Percentiles rank a stretch among this genome's conserved stretches.
These are phyloP conservation scores for Eremophila alpestris DNA, from an alignment of 2,797 vertebrate genomes.

Conservation along the genomic window DNA sequence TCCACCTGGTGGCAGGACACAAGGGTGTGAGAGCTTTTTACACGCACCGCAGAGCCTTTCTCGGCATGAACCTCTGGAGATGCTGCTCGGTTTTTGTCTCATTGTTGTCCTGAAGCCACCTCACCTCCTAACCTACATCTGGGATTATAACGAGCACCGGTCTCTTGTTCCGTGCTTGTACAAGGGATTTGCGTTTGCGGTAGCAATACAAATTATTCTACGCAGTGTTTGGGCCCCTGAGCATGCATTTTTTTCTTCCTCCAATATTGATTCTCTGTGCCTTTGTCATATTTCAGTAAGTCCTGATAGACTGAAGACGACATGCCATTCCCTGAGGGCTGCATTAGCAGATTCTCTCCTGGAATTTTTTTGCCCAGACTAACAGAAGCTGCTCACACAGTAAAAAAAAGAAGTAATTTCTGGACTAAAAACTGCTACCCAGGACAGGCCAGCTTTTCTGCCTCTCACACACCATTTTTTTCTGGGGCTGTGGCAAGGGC, in stretches of 20 bases:
- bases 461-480: neutral
- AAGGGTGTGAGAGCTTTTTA: neutral
- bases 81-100: neutral
- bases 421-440: neutral
- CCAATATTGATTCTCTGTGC: neutral
- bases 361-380: neutral
- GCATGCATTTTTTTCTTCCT: neutral
- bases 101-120: neutral
- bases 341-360: neutral
- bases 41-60: accelerated
- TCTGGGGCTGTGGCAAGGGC: neutral
- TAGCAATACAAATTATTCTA: neutral
- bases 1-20: conserved; percentile 83
- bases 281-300: neutral
- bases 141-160: neutral
- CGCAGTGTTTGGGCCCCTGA: neutral
- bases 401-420: neutral
- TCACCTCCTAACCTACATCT: neutral
- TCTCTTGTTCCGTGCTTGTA: neutral
- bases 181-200: neutral
- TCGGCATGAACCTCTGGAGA: accelerated
- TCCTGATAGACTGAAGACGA: neutral
- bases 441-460: neutral
- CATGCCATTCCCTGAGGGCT: neutral
- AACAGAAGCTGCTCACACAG: neutral